Base-by-base conservation (phyloP, 2,888 invertebrate genomes). In the Eupithecia abbreviata region DNA sequence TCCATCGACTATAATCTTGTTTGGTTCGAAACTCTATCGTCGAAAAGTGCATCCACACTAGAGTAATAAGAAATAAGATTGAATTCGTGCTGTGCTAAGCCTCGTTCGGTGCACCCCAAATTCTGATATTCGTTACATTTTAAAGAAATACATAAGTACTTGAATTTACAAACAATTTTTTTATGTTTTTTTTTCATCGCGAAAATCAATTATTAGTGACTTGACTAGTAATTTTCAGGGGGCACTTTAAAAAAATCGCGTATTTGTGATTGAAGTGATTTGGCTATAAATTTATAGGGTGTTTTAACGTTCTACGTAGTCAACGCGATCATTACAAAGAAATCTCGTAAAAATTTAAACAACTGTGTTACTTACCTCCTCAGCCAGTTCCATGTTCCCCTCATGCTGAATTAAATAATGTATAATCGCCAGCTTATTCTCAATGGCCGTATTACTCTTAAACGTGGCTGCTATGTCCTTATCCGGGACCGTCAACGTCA, bases 371-470 rank as follows among this genome's bases (percentile, higher is more conserved):
- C 86, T 86, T 89, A 97, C 97, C 95, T 97, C 97, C 76, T 97
- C 96, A 72, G 97, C 96, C 74, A 97, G 95, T 75, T 97, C 97
- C 85, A 96, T 92, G 84, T 98, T 98, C 76, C 96, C 96, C 70
- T 96, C 96, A 87, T 98, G 98, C 71, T 97, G 96, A 62, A 98
- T 95, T 85, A 98, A 96, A 86, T 98, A 97, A 90, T 98, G 98
- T 45, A 98, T 94, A 51, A 98, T 97, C 6, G 98, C 97, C 77
- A 98, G 91, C 82, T 97, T 97, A 85, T 97, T 97, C 85, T 97
- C 97, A 0, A 97, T 87, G 0, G 96, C 96, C 0, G 95, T 96
- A 81, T 96, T 96, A 79, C 95, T 96, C 80, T 97, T 96, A 84
- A 97, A 97, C 0, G 96, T 96, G 9, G 97, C 96, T 1, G 96